Evolutionary conservation across 2,113 vertebrate genomes (phyloP).

Genomic region (Heloderma charlesbogerti): DNA sequence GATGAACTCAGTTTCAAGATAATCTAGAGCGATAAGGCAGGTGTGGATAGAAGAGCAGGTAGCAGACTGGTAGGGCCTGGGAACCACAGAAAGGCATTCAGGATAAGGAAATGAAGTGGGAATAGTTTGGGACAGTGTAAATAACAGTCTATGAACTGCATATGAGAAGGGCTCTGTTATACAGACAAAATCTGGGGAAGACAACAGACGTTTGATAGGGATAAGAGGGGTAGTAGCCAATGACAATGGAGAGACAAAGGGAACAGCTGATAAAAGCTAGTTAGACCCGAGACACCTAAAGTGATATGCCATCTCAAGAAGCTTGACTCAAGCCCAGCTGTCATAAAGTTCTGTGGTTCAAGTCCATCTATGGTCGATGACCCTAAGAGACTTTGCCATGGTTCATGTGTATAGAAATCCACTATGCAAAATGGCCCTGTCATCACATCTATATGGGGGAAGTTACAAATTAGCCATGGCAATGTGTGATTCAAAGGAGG

Average conservation of each 20-base stretch:
- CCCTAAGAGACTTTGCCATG: neutral
- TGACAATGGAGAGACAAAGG: neutral
- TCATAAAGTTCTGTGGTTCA: neutral
- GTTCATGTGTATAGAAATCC: neutral
- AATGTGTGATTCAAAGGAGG: neutral
- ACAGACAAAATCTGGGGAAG: neutral
- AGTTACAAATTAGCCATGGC: neutral
- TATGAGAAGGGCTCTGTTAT: neutral
- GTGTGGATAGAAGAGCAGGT: neutral
- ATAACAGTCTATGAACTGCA: neutral
- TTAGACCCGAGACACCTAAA: neutral
- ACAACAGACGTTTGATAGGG: neutral
- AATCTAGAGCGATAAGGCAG: neutral
- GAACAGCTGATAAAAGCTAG: neutral
- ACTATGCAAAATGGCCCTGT: neutral
- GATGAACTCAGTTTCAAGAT: neutral
- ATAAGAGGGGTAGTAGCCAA: neutral
- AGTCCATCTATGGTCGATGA: neutral
- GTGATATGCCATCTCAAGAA: neutral
- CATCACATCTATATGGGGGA: neutral
- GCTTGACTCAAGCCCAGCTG: neutral
- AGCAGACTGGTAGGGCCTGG: neutral
- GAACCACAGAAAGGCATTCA: neutral
- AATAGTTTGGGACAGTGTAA: neutral
- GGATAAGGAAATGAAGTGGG: neutral